These are phyloP conservation scores for Tetranychus truncatus DNA, from an alignment of 2,888 invertebrate genomes.

Conservation along the genomic window DNA sequence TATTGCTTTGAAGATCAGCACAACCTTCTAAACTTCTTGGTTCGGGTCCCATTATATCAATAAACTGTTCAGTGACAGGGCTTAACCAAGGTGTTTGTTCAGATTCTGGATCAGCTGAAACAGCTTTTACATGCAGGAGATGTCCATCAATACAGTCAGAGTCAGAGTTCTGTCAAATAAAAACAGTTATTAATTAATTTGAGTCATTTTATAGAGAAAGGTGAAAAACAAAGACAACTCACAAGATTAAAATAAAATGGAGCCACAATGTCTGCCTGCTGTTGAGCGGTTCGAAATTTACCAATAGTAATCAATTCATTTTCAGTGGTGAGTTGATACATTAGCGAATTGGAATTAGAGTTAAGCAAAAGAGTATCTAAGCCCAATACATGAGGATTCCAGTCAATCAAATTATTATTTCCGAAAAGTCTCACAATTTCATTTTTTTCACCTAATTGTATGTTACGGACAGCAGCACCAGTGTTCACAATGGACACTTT, in stretches of 20 bases:
- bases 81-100: not conserved
- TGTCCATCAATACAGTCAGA: slow-evolving; percentile 17
- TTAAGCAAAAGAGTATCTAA: slow-evolving; percentile 17
- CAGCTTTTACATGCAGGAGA: slow-evolving; percentile 15
- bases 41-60: not conserved
- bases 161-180: slow-evolving; percentile 14
- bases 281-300: slow-evolving; percentile 14
- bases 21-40: not conserved
- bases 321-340: slow-evolving; percentile 19
- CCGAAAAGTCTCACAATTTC: not conserved
- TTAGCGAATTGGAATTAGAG: slow-evolving; percentile 11
- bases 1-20: not conserved
- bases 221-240: slow-evolving; percentile 1
- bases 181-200: not conserved
- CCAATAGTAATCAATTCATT: slow-evolving; percentile 20
- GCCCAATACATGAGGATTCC: slow-evolving; percentile 21
- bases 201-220: not conserved
- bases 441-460: slow-evolving; percentile 17
- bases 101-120: slow-evolving; percentile 12
- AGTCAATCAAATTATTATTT: slow-evolving; percentile 8
- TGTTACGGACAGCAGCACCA: slow-evolving; percentile 17
- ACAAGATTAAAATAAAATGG: slow-evolving; percentile 21
- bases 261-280: slow-evolving; percentile 5
- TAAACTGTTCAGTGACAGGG: not conserved
- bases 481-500: slow-evolving; percentile 14